Percentiles rank a stretch among this genome's conserved stretches.
Evolutionary conservation across 2,888 invertebrate genomes (phyloP).

Genomic region (Teinopalpus imperialis): DNA sequence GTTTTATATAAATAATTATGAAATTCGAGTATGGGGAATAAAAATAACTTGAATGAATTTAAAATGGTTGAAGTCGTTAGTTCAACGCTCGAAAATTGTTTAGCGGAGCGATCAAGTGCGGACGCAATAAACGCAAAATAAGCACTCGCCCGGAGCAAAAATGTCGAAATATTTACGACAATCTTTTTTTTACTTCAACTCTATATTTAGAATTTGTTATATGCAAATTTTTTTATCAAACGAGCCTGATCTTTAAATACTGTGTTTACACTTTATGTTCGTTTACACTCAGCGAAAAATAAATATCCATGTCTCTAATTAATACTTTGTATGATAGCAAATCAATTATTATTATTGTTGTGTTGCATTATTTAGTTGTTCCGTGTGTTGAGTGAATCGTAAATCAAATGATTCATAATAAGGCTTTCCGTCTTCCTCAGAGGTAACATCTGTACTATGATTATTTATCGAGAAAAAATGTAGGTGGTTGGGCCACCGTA

Average conservation of each 20-base stretch:
- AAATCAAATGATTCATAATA: no score
- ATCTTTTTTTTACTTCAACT: constrained; percentile 56
- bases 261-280: constrained; percentile 49
- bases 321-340: no score
- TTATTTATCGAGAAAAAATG: no score
- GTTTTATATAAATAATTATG: not conserved
- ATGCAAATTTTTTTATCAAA: constrained; percentile 40
- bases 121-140: constrained; percentile 68
- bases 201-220: constrained; percentile 51
- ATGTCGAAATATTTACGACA: constrained; percentile 71
- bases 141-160: constrained; percentile 58
- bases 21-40: not conserved
- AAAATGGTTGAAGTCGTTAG: constrained; percentile 45
- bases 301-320: no score
- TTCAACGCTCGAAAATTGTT: constrained; percentile 67
- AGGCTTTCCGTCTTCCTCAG: no score
- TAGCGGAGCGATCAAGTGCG: constrained; percentile 57
- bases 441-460: no score
- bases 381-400: no score
- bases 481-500: no score
- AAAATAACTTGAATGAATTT: constrained; percentile 8
- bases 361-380: no score
- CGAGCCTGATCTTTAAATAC: constrained; percentile 51
- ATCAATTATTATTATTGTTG: no score
- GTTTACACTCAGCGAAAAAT: no score